Evolutionary conservation across 2,888 invertebrate genomes (phyloP).

Genomic region (Phaonia tiefii): DNA sequence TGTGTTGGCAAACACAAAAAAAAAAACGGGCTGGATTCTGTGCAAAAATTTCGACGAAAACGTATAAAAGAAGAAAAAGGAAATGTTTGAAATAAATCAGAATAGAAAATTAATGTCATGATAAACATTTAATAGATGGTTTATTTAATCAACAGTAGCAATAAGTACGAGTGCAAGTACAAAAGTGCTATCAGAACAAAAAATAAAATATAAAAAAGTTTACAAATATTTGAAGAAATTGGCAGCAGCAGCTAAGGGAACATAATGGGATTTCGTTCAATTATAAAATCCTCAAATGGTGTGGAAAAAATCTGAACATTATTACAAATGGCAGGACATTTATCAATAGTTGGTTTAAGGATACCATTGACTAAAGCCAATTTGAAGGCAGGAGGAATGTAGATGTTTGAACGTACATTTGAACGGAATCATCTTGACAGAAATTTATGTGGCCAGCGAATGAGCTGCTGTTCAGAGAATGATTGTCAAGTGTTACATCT

Average conservation of each 20-base stretch:
- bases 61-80: conserved; percentile 25
- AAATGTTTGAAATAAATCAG: conserved; percentile 64
- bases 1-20: not conserved
- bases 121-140: conserved; percentile 60
- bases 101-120: conserved; percentile 59
- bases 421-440: too few species aligned
- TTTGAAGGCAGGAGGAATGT: too few species aligned
- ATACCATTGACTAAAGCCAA: too few species aligned
- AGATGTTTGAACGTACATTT: too few species aligned
- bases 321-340: conserved; percentile 15
- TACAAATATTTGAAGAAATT: conserved; percentile 10
- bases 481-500: too few species aligned
- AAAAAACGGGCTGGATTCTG: not conserved
- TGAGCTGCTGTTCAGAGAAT: too few species aligned
- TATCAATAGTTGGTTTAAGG: not conserved
- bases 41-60: too few species aligned
- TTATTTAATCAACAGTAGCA: conserved; percentile 60
- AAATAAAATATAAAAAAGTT: not conserved
- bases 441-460: too few species aligned
- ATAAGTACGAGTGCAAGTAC: not conserved
- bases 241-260: not conserved
- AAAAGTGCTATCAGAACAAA: not conserved
- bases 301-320: conserved; percentile 15
- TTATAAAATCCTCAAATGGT: conserved; percentile 23
- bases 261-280: conserved; percentile 5